Evolutionary conservation across 2,888 invertebrate genomes (phyloP).

Genomic region (Epinotia demarniana): DNA sequence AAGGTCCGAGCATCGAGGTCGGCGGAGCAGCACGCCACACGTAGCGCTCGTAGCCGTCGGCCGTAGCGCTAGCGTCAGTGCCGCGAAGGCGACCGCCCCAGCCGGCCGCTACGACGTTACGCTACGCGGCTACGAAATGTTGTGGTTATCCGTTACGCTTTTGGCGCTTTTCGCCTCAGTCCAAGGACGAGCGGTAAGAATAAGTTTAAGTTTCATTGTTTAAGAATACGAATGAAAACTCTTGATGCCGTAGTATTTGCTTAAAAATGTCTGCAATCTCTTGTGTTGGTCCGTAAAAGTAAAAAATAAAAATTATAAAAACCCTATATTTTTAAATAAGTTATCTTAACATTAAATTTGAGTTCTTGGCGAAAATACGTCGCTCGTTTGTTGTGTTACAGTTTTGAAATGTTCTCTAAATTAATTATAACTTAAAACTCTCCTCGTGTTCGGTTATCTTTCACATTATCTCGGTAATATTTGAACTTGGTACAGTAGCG

Average conservation of each 20-base stretch:
- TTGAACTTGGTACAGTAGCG: not conserved
- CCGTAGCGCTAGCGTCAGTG: constrained; percentile 75
- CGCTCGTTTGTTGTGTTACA: not conserved
- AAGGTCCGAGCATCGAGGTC: constrained; percentile 59
- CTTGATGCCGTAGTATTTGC: not conserved
- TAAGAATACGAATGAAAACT: not conserved
- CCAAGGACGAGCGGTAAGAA: constrained; percentile 82
- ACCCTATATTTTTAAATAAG: not conserved
- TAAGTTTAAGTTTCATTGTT: constrained; percentile 52
- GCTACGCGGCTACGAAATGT: constrained; percentile 69
- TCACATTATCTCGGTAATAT: not conserved
- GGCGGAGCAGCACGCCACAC: constrained; percentile 51
- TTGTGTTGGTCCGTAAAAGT: not conserved
- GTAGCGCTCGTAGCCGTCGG: constrained; percentile 53
- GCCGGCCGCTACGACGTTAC: constrained; percentile 64
- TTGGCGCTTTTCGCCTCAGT: constrained; percentile 75
- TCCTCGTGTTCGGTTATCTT: not conserved
- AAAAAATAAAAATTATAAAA: not conserved
- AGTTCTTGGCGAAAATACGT: not conserved
- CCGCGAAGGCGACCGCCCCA: constrained; percentile 71
- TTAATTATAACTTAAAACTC: not conserved
- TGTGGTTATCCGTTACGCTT: constrained; percentile 68
- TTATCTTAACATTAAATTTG: not conserved
- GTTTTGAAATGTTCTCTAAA: not conserved
- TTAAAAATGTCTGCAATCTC: not conserved